Base-by-base conservation (phyloP, 2,888 invertebrate genomes). In the Mesochorus sp. region DNA sequence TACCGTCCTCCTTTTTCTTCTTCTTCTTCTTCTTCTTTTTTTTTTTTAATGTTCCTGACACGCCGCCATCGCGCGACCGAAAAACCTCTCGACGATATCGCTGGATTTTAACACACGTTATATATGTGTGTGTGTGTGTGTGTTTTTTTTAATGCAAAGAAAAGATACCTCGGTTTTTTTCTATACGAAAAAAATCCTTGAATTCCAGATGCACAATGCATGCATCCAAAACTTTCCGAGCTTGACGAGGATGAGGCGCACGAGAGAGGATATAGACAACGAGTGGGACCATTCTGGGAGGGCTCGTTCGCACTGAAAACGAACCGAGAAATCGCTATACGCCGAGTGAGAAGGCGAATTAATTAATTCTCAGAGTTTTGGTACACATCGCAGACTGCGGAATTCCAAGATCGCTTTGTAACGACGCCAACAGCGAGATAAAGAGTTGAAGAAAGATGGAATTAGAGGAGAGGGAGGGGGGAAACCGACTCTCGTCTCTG, bases 1-100 rank as follows among this genome's bases (percentile, higher is more conserved):
- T 53, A 53, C 24, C 14, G 14, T 34, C 70, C 51, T 70, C 49
- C 74, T 84, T 83, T 85, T 85, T 88, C 86, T 34, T 21, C 17
- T 1, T 39, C 44, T 19, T 39, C 19, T 17, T 17, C 19, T 28
- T 28, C 14, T 31, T 66, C 44, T 39, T 26, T 17, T 17, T 24
- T 28, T 28, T 24, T 31, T 66, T 37, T 17, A 26, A 17, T 39
- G 66, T 51, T 26, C 17, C 66, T 17, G 53, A 62, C 31, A 34
- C 47, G 84, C 86, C 89, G 88, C 90, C 89, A 89, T 89, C 87
- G 84, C 82, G 64, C 12, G 6, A 17, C 64, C 14, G 3, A 28
- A 14, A 8, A 31, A 42, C 44, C 14, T 31, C 68, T 34, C 34
- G 8, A 39, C 42, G 34, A 42, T 39, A 67, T 42, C 39, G 51